Conservation (phyloP, 2,888 invertebrate species). For the Lycia hirtaria region DNA sequence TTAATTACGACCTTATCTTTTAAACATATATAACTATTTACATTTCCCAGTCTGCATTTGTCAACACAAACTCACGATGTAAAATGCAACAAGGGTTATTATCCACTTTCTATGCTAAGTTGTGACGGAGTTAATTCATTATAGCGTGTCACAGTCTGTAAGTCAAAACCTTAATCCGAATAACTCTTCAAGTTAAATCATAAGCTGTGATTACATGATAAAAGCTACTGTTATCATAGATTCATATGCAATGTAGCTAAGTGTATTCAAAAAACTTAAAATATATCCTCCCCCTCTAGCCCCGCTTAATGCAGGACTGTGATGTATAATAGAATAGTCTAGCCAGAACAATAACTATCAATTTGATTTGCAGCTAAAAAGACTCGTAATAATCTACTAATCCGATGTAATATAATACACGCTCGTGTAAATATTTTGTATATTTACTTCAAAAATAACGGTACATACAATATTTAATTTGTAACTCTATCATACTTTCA, state of each 20-base stretch:
- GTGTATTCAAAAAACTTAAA: slow-evolving; percentile 75
- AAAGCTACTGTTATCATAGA: slow-evolving; percentile 79
- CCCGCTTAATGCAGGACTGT: slow-evolving; percentile 56
- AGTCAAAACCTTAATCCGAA: slow-evolving; percentile 72
- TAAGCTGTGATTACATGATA: slow-evolving; percentile 81
- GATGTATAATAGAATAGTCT: slow-evolving; percentile 50
- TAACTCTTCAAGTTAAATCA: slow-evolving; percentile 73
- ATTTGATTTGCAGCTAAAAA: slow-evolving; percentile 47
- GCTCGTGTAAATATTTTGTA: slow-evolving; percentile 84
- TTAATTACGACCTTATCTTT: slow-evolving; percentile 82
- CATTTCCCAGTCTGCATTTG: slow-evolving; percentile 82
- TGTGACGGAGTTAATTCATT: slow-evolving; percentile 82
- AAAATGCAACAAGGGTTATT: slow-evolving; percentile 84
- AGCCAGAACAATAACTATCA: slow-evolving; percentile 44
- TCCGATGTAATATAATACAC: slow-evolving; percentile 80
- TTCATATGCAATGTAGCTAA: slow-evolving; percentile 71
- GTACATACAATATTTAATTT: slow-evolving; percentile 84
- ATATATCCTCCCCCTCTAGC: slow-evolving; percentile 75
- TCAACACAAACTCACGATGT: slow-evolving; percentile 82
- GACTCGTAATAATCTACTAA: slow-evolving; percentile 48
- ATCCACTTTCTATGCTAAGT: slow-evolving; percentile 77
- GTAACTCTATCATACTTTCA: slow-evolving; percentile 78
- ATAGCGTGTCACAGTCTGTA: slow-evolving; percentile 77
- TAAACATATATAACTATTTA: slow-evolving; percentile 84
- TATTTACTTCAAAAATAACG: slow-evolving; percentile 86